A percentile compares a stretch with the other conserved stretches of the same genome.
Conservation (phyloP, 2,888 invertebrate genomes). For the Nasonovia ribisnigri region DNA sequence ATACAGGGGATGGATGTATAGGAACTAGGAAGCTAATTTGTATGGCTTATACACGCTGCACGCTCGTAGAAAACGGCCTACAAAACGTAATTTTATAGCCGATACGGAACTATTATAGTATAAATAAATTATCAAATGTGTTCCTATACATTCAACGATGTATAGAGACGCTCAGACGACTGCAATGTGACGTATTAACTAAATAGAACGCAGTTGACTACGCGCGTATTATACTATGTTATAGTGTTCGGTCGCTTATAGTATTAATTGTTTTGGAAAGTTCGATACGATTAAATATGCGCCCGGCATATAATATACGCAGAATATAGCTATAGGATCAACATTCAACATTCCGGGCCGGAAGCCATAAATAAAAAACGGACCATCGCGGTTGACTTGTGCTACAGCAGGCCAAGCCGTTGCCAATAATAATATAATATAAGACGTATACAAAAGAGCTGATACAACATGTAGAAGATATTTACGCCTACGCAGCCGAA, state of each 20-base stretch:
- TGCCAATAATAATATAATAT: neutral
- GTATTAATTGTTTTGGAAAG: slow-evolving; percentile 44
- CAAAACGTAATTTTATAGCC: neutral
- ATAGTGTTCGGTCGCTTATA: neutral
- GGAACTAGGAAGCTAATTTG: neutral
- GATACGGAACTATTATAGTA: neutral
- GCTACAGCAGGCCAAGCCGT: neutral
- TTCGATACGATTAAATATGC: slow-evolving; percentile 37
- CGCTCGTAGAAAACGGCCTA: slow-evolving; percentile 38
- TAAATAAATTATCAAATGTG: neutral
- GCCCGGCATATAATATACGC: neutral
- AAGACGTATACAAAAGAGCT: neutral
- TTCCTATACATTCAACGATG: neutral
- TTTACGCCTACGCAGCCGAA: neutral
- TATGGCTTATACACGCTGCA: neutral
- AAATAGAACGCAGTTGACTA: neutral
- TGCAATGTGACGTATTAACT: neutral
- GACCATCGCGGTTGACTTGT: neutral
- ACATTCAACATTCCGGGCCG: slow-evolving; percentile 35
- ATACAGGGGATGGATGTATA: neutral
- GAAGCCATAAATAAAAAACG: slow-evolving; percentile 14
- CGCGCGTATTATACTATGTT: neutral
- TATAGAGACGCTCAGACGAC: neutral
- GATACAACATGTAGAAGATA: neutral
- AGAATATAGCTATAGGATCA: neutral